Evolutionary conservation across 2,888 invertebrate species (phyloP), one percentile per base, ranked within the genome.

Genomic region (Melanostoma scalare): DNA sequence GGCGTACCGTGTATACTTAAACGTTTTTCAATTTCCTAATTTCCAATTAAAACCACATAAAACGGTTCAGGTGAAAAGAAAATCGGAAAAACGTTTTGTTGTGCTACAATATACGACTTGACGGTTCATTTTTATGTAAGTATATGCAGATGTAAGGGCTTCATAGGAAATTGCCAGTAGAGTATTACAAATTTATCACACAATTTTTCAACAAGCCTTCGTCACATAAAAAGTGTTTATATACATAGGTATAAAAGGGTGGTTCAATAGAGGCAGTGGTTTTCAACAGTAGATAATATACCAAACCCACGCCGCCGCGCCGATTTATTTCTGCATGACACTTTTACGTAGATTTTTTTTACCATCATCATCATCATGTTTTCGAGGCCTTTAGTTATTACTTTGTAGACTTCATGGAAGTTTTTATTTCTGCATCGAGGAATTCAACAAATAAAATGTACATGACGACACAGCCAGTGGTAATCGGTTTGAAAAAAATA

Each of bases 21-120:
- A 20, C 20, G 20, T 20, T 20, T 20, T 75, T 61, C 68, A 75
- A 68, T 75, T 75, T 75, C 68, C 75, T 75, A 67, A 68, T 68
- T 68, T 75, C 60, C 75, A 75, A 75, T 75, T 75, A 75, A 68
- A 75, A 68, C 44, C 60, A 67, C 52, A 52, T 75, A 60, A 68
- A 72, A 75, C 52, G 60, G 60, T 52, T 40, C 20, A 30, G 60
- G 20, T 20, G 20, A 20, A 20, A 20, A 20, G 20, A 20, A 68
- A 68, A 53, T 68, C 50, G 36, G 52, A 38, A 53, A 53, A 75
- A 52, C 61, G 68, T 30, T 75, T 46, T 68, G 31, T 30, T 36
- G 10, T 38, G 60, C 67, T 75, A 20, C 9, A 68, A 48, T 38
- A 20, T 8, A 60, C 38, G 52, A 40, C 60, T 42, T 46, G 52